Conservation (phyloP, 2,113 vertebrate genomes). For the Cephalopholis sonnerati region DNA sequence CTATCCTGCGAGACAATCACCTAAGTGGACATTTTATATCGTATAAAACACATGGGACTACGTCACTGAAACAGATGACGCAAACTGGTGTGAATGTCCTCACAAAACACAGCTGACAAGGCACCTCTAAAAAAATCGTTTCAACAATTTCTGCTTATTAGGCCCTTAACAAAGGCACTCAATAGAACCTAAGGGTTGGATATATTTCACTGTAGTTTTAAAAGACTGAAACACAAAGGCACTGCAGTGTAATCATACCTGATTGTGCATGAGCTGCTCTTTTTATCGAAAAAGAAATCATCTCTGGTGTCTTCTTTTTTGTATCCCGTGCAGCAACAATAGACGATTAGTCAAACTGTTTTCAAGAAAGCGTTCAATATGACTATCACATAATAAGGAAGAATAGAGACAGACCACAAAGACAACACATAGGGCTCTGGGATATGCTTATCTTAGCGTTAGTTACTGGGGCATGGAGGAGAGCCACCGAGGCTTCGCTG, state of each 20-base stretch:
- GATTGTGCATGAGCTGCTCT: neutral
- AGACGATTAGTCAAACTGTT: neutral
- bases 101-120: neutral
- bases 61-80: slow-evolving; percentile 20
- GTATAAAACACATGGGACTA: neutral
- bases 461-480: neutral
- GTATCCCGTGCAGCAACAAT: neutral
- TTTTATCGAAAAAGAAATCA: neutral
- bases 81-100: neutral
- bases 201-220: neutral
- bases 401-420: neutral
- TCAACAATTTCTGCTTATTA: neutral
- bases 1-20: neutral
- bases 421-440: neutral
- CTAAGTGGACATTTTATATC: slow-evolving; percentile 11
- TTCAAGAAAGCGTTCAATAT: neutral
- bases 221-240: neutral
- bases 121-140: neutral
- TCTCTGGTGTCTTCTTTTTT: neutral
- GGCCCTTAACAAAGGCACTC: neutral
- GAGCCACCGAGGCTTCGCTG: neutral
- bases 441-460: neutral
- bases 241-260: neutral
- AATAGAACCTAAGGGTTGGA: neutral
- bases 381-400: too few species aligned